Evolutionary conservation across 2,888 invertebrate species (phyloP), one percentile per base, ranked within the genome.

Genomic region (Heliconius ismenius): DNA sequence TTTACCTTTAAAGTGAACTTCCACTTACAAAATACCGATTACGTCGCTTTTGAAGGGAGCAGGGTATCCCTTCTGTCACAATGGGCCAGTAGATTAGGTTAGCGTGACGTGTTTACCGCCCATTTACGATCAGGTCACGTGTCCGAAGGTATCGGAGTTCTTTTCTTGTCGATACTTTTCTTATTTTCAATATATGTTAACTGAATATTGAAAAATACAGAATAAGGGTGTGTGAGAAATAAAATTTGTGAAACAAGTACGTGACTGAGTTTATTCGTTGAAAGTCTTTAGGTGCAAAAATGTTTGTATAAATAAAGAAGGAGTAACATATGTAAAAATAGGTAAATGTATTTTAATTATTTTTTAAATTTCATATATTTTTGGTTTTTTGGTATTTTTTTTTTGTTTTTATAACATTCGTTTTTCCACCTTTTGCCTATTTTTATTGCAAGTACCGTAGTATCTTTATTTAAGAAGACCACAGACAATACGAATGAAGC

Each of bases 71-170:
- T 78, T 76, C 54, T 70, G 69, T 73, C 63, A 73, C 78, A 76
- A 79, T 73, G 60, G 76, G 39, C 65, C 72, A 74, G 63, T 75
- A 67, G 72, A 76, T 76, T 76, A 75, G 74, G 74, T 76, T 75
- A 76, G 73, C 76, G 74, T 67, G 68, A 72, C 75, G 43, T 24
- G 78, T 76, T 79, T 78, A 76, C 76, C 49, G 73, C 75, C 77
- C 81, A 80, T 82, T 82, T 76, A 78, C 11, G 76, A 72, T 43
- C 80, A 68, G 72, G 77, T 80, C 80, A 81, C 82, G 82, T 75
- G 70, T 73, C 36, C 26, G 36, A 28, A 73, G 76, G 77, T 58
- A 62, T 72, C 68, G 43, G 69, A 58, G 58, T 75, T 75, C 76
- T 73, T 70, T 70, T 70, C 70, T 70, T 58, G 73, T 73, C 63